A percentile compares a stretch with the other conserved stretches of the same genome.
Evolutionary conservation across 2,113 vertebrate genomes (phyloP).

Genomic region (Tachysurus vachellii): DNA sequence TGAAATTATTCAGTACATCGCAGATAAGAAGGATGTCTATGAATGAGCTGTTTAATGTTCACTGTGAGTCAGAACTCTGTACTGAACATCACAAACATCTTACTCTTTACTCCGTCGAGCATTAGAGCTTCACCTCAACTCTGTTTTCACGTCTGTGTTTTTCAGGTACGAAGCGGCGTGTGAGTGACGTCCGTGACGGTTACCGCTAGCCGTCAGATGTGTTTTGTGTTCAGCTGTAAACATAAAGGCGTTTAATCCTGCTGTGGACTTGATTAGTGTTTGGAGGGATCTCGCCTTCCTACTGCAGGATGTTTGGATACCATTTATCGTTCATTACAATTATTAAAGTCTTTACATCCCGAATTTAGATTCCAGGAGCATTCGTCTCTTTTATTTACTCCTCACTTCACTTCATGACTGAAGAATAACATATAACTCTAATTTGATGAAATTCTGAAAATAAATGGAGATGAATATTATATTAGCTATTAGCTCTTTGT

Average conservation of each 20-base stretch:
- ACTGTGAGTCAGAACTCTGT: slow-evolving; percentile 19
- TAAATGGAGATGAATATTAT: not conserved
- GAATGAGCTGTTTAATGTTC: slow-evolving; percentile 70
- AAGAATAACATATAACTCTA: not conserved
- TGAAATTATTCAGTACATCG: slow-evolving; percentile 96
- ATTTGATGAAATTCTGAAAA: not conserved
- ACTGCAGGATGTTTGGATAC: slow-evolving; percentile 8
- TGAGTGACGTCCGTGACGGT: not conserved
- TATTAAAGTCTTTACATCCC: slow-evolving; percentile 32
- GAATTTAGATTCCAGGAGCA: not conserved
- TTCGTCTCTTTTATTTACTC: not conserved
- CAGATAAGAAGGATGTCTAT: slow-evolving; percentile 94
- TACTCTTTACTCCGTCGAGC: not conserved
- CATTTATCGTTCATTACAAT: slow-evolving; percentile 6
- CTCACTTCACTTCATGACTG: not conserved
- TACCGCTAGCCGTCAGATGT: not conserved
- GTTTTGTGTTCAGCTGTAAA: slow-evolving; percentile 24
- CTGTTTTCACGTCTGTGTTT: not conserved
- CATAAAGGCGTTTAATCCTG: slow-evolving; percentile 26
- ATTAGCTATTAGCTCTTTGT: no score
- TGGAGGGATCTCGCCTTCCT: not conserved
- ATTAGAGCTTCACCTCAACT: not conserved
- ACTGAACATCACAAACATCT: no score
- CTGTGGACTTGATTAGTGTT: not conserved
- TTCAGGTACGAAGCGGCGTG: slow-evolving; percentile 22